A percentile compares a stretch with the other conserved stretches of the same genome.
Evolutionary conservation across 2,888 invertebrate genomes (phyloP).

Genomic region (Dascillus cervinus): DNA sequence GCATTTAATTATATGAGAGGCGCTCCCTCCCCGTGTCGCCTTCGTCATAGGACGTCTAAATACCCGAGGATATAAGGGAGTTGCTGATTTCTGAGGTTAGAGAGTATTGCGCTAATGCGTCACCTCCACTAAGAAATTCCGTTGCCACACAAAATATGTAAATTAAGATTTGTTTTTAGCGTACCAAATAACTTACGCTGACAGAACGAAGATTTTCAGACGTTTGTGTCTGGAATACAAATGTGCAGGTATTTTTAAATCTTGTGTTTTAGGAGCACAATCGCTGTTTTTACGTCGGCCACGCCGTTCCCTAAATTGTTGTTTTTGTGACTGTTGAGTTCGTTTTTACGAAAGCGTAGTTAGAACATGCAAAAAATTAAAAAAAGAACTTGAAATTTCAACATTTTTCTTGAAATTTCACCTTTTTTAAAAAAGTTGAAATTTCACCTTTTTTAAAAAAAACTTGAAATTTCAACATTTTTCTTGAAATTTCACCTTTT

Average conservation of each 20-base stretch:
- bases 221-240: constrained; percentile 25
- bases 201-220: constrained; percentile 27
- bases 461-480: too few relatives aligned
- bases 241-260: constrained; percentile 26
- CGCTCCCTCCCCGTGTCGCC: too few relatives aligned
- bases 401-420: too few relatives aligned
- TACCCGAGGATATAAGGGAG: constrained; percentile 9
- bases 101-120: constrained; percentile 9
- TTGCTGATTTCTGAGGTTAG: constrained; percentile 10
- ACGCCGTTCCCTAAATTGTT: constrained; percentile 2
- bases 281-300: constrained; percentile 5
- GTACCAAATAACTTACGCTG: constrained; percentile 28
- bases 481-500: too few relatives aligned
- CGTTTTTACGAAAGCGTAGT: constrained; percentile 1
- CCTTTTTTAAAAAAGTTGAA: too few relatives aligned
- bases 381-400: too few relatives aligned
- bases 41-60: constrained; percentile 10
- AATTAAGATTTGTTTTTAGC: constrained; percentile 31
- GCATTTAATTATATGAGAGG: constrained; percentile 18
- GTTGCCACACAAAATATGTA: constrained; percentile 26
- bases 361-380: too few relatives aligned
- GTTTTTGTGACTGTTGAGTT: constrained; percentile 5
- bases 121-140: constrained; percentile 14
- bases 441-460: too few relatives aligned
- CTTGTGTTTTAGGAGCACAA: constrained; percentile 6